Base-by-base conservation (phyloP, 2,113 vertebrate genomes). In the Malurus melanocephalus region DNA sequence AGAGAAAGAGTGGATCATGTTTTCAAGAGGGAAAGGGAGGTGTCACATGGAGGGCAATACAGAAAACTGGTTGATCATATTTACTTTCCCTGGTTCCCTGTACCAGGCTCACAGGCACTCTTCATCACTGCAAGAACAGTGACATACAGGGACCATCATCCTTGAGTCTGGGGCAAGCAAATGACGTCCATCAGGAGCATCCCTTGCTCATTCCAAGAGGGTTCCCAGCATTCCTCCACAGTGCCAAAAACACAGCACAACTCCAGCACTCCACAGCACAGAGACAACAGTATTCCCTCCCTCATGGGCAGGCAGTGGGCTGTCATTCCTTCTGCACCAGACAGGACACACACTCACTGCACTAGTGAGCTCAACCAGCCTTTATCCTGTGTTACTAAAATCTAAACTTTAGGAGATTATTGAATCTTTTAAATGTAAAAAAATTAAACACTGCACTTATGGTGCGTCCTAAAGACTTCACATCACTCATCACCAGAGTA, bases 291-390 rank as follows among this genome's bases (percentile, higher is more conserved):
- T 12, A 51, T 11, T 6, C 8, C 16, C 30, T 42, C 11, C 38
- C 19, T 22, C 32, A 75, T 48, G 32, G 92, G 48, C 49, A 72
- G 14, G 20, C 42, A 75, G 43, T 10, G 17, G 60, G 65, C 81
- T 28, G 42, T 23, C 68, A 82, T 22, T 69, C 89, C 43, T 35
- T 72, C 84, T 52, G 53, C 67, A 77, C 3, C n/a, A 66, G 3
- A 27, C 1, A 53, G 16, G 21, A 49, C 35, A 75, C 1, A 21
- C 10, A 13, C 8, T 42, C 61, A 43, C 0, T 1, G 56, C 0
- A 68, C 28, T 26, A 72, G 13, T 22, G 51, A 53, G 46, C 59
- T 65, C 73, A 43, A 68, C 38, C 6, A 87, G 40, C 16, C 56
- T 60, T 88, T 86, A 66, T 60, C 33, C 40, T 85, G 27, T 57